Conservation (phyloP, 1,140 invertebrate genomes). For the Acromyrmex echinatior region DNA sequence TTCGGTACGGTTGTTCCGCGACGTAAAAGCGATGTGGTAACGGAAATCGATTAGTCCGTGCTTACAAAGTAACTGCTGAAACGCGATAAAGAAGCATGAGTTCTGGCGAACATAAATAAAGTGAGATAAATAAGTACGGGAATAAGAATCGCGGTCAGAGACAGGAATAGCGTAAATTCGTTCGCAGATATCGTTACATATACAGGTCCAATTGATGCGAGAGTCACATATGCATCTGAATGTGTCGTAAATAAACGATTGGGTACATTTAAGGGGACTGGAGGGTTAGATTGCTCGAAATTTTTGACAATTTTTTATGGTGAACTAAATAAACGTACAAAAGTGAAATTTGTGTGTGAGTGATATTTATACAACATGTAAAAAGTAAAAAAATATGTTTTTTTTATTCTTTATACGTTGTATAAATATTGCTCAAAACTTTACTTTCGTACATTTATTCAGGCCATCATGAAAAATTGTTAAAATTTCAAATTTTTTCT, state of each 20-base stretch:
- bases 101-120: constrained; percentile 37
- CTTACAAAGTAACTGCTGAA: constrained; percentile 58
- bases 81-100: constrained; percentile 49
- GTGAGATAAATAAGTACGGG: background rate
- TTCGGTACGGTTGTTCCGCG: constrained; percentile 35
- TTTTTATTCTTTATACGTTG: no score
- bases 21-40: constrained; percentile 35
- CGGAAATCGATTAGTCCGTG: constrained; percentile 72
- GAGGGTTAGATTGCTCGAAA: no score
- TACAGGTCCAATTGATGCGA: background rate
- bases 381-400: no score
- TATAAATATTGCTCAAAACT: no score
- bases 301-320: no score
- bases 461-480: no score
- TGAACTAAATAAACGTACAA: no score
- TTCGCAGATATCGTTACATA: background rate
- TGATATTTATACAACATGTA: no score
- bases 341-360: no score
- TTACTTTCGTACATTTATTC: no score
- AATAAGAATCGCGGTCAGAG: background rate
- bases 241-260: background rate
- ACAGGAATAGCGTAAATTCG: background rate
- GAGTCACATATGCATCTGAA: background rate
- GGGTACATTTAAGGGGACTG: background rate
- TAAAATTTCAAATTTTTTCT: no score